Conservation (phyloP, 2,888 invertebrate genomes). For the Parnassius smintheus region DNA sequence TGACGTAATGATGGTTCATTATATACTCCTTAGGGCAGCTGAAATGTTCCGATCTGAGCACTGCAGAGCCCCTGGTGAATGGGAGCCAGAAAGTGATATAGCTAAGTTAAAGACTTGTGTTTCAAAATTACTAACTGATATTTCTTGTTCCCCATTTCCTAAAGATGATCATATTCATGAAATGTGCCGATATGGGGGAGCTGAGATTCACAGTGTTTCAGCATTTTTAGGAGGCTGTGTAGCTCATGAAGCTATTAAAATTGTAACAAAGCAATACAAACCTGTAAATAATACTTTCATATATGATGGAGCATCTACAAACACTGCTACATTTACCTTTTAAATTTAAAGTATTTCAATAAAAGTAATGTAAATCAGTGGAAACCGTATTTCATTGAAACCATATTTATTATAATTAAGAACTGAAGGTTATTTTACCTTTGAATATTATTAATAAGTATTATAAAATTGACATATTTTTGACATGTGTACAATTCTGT, state of each 20-base stretch:
- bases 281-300: conserved; percentile 97
- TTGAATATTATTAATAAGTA: not conserved
- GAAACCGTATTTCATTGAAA: not conserved
- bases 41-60: conserved; percentile 94
- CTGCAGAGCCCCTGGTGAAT: conserved; percentile 94
- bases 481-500: not conserved
- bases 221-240: conserved; percentile 95
- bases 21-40: conserved; percentile 93
- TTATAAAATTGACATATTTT: not conserved
- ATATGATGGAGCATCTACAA: conserved; percentile 95
- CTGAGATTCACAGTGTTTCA: conserved; percentile 96
- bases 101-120: conserved; percentile 89
- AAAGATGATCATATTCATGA: conserved; percentile 98
- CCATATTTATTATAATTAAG: not conserved
- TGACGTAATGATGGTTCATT: conserved; percentile 93
- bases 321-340: conserved; percentile 89
- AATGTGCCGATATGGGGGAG: conserved; percentile 96
- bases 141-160: conserved; percentile 88
- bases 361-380: conserved; percentile 12
- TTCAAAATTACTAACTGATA: conserved; percentile 89
- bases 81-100: conserved; percentile 94
- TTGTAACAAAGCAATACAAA: conserved; percentile 97
- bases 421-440: not conserved
- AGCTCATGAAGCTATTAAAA: conserved; percentile 97
- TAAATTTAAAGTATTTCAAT: conserved; percentile 56